phyloP scores from a whole-genome alignment of 2,888 invertebrate species.

The Drosophila birchii region DNA sequence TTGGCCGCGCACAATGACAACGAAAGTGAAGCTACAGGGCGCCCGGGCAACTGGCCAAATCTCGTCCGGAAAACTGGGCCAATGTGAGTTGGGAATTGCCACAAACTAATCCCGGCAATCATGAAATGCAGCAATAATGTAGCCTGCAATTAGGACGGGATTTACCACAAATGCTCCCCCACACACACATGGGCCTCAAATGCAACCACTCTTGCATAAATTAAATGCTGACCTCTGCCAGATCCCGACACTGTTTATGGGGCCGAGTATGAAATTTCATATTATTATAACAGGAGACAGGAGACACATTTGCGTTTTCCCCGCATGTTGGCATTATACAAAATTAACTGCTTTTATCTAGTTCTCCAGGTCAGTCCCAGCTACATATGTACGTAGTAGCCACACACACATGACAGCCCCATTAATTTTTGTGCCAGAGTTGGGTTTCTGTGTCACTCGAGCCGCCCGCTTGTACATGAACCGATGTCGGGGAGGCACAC shows the following conservation, averaged over 20 bases:
- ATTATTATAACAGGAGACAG: constrained; percentile 21
- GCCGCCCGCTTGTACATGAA: constrained; percentile 10
- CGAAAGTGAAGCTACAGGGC: constrained; percentile 36
- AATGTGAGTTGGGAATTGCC: constrained; percentile 48
- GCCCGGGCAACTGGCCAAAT: constrained; percentile 55
- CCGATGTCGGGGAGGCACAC: constrained; percentile 6
- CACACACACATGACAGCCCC: constrained; percentile 35
- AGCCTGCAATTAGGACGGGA: constrained; percentile 38
- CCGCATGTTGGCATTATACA: constrained; percentile 43
- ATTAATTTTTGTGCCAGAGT: constrained; percentile 61
- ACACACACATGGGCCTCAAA: constrained; percentile 4
- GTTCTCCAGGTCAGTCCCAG: constrained; percentile 25
- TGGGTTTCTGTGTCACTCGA: constrained; percentile 52
- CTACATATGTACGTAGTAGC: constrained; percentile 12
- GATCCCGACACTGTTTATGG: constrained; percentile 20
- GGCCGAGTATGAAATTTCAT: constrained; percentile 29
- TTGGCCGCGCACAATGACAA: constrained; percentile 19
- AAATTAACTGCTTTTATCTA: constrained; percentile 67
- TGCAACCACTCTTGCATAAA: constrained; percentile 38
- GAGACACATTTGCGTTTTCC: constrained; percentile 26
- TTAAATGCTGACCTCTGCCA: constrained; percentile 33
- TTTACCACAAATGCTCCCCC: constrained; percentile 13
- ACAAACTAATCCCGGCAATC: constrained; percentile 29
- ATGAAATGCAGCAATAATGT: constrained; percentile 30
- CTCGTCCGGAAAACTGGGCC: constrained; percentile 47